Conservation (phyloP, 2,113 vertebrate genomes). For the Heterocephalus glaber region DNA sequence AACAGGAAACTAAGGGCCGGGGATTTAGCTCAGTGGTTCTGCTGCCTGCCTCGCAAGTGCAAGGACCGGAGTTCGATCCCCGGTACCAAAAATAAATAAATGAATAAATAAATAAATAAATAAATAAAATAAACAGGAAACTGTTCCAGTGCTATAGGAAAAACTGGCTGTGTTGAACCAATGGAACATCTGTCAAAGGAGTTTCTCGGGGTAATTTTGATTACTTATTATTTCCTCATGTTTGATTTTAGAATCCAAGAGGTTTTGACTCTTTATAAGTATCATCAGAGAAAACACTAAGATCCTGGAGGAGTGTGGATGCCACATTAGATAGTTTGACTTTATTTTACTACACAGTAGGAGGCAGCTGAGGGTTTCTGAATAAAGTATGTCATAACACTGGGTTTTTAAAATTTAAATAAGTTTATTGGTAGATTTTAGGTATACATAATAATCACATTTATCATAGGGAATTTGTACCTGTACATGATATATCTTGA, state of each 20-base stretch:
- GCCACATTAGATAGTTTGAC: background rate
- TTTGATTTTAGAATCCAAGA: slow-evolving; percentile 37
- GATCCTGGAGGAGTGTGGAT: background rate
- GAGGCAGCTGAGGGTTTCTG: background rate
- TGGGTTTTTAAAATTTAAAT: background rate
- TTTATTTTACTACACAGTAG: background rate
- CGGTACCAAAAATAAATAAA: no score
- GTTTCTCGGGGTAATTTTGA: slow-evolving; percentile 43
- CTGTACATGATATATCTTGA: no score
- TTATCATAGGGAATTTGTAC: no score
- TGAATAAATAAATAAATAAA: no score
- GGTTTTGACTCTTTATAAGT: background rate
- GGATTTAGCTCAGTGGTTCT: no score
- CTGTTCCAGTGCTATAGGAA: slow-evolving; percentile 13
- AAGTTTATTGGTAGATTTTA: no score
- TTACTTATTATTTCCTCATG: background rate
- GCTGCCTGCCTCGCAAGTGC: no score
- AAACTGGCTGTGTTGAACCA: background rate
- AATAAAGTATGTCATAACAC: background rate
- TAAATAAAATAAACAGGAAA: slow-evolving; percentile 12
- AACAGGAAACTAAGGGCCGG: background rate
- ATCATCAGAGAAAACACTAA: background rate
- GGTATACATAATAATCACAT: no score
- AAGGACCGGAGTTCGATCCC: no score
- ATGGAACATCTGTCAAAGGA: accelerated